Evolutionary conservation across 2,888 invertebrate species (phyloP), one percentile per base, ranked within the genome.

Genomic region (Stenurella melanura): DNA sequence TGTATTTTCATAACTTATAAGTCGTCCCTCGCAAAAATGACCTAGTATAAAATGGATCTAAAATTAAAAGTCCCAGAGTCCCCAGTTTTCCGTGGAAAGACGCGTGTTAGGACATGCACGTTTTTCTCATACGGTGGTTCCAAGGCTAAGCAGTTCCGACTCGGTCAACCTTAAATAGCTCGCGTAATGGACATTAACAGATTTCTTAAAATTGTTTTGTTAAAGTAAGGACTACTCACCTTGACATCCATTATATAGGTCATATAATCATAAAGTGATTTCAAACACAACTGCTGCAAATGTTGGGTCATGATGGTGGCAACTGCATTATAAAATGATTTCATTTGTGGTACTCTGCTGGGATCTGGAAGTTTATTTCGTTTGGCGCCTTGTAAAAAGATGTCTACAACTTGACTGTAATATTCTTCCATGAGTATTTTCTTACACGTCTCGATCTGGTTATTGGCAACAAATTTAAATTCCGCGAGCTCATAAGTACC

Each of bases 291-390:
- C 21, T 93, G 93, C 88, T 97, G 96, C 74, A 98, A 90, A 85
- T 97, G 96, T 83, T 94, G 94, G 0, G 96, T 96, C 98, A 98
- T 98, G 57, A 97, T 91, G 34, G 95, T 94, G 0, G 95, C 95
- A 0, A 97, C 93, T 84, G 96, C 95, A 87, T 97, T 95, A 88
- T 95, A 97, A 89, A 97, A 97, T 61, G 93, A 93, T 83, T 92
- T 93, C 88, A 95, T 92, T 87, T 93, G 92, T 15, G 91, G 91
- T 18, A 91, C 92, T 81, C 94, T 93, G 66, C 92, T 91, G 0
- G 93, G 91, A 79, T 93, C 93, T 0, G 96, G 95, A 72, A 96
- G 91, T 80, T 92, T 91, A 74, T 92, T 93, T 85, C 92, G 94
- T 85, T 93, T 94, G 74, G 90, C 92, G 0, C 94, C 95, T 91